Evolutionary conservation across 2,797 vertebrate genomes (phyloP).

Genomic region (Notamacropus eugenii): DNA sequence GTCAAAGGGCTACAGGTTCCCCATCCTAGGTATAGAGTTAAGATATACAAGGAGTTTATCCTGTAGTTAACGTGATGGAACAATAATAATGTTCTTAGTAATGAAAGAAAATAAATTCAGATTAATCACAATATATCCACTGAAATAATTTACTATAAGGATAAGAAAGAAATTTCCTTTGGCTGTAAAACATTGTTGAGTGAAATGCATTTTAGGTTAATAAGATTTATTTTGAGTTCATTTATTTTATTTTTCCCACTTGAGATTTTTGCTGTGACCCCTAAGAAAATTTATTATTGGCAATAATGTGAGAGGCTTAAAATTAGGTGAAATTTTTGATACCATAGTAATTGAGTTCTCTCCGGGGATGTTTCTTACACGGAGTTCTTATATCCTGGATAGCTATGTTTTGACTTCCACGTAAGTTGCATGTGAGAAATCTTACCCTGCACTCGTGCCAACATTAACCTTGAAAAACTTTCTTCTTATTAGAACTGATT

Average conservation of each 20-base stretch:
- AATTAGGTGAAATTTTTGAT: not conserved
- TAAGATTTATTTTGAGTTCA: conserved; percentile 1
- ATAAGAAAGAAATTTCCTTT: conserved; percentile 39
- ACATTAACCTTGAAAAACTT: not conserved
- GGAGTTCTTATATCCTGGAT: conserved; percentile 11
- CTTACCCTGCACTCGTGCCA: not conserved
- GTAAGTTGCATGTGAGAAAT: not conserved
- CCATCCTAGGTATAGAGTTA: not conserved
- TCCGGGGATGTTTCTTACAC: not conserved
- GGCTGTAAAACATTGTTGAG: not conserved
- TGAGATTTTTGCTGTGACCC: conserved; percentile 35
- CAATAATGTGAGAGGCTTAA: not conserved
- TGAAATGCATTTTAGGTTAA: conserved; percentile 23
- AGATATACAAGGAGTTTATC: conserved; percentile 39
- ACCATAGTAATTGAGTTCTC: not conserved
- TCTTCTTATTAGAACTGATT: not conserved
- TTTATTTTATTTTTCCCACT: conserved; percentile 42
- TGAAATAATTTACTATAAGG: conserved; percentile 44
- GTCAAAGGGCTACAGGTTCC: too few relatives aligned
- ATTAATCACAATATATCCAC: conserved; percentile 11
- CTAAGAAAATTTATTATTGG: conserved; percentile 21
- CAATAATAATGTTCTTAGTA: conserved; percentile 37
- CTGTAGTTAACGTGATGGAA: conserved; percentile 1
- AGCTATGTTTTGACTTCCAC: not conserved
- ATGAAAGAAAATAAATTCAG: conserved; percentile 27